Base-by-base conservation (phyloP, 1,140 invertebrate genomes). In the Conopomorpha cramerella region DNA sequence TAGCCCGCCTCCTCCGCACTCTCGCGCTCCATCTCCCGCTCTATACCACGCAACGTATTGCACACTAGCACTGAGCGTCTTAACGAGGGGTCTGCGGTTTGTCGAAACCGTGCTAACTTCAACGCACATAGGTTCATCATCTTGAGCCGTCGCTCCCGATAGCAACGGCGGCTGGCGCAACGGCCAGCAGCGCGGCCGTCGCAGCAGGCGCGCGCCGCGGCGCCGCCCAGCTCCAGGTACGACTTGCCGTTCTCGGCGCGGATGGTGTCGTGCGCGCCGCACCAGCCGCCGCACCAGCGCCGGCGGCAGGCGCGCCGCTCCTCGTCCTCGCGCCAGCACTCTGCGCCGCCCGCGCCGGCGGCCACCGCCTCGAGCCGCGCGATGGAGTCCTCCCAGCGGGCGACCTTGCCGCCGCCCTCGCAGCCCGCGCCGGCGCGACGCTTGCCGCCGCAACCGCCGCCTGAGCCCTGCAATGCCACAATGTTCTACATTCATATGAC, bases 111-210 rank as follows among this genome's bases (percentile, higher is more conserved):
- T 42, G 90, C 90, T 38, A 98, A 78, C 74, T 98, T 98, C 62
- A 89, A 89, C 85, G 96, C 92, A 34, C 92, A 95, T 28, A 96
- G 85, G 59, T 95, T 94, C 50, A 96, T 85, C 46, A 96, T 91
- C 47, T 92, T 90, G 44, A 94, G 84, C 11, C 94, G 80, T 34
- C 92, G 84, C 52, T 93, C 90, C 55, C 89, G 84, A 64, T 93
- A 93, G 56, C 89, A 91, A 23, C 83, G 84, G 14, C 85, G 74
- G 14, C 86, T 87, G 30, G 86, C 84, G 58, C 89, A 91, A 83
- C 90, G 89, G 32, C 81, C 84, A 39, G 84, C 82, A 49, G 85
- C 82, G 43, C 89, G 86, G 35, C 88, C 87, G 50, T 89, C 87
- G 73, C 86, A 88, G 66, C 87, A 88, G 49, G 84, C 80, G 46